Conservation (phyloP, 2,797 vertebrate species). For the Pseudochaenichthys georgianus region DNA sequence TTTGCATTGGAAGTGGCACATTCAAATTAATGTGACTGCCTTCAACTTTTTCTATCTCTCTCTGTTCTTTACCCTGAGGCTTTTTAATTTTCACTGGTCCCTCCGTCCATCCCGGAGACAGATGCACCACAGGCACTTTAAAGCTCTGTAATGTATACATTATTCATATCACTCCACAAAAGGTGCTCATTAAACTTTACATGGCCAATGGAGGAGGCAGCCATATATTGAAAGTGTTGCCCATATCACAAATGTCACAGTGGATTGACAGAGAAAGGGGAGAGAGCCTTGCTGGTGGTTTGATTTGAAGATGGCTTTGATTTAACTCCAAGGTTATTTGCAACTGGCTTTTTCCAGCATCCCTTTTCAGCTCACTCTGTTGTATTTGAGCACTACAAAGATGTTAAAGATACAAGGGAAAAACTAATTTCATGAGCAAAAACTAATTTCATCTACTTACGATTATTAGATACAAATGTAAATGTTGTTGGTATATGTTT, state of each 20-base stretch:
- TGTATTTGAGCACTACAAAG: constrained; percentile 22
- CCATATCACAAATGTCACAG: constrained; percentile 82
- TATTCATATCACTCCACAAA: constrained; percentile 88
- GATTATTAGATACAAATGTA: constrained; percentile 16
- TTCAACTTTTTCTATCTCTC: constrained; percentile 76
- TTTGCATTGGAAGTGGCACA: constrained; percentile 76
- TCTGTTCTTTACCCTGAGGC: constrained; percentile 64
- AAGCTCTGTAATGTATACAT: constrained; percentile 86
- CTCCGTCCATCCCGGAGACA: constrained; percentile 80
- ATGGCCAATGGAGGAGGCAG: constrained; percentile 79
- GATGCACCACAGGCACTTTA: constrained; percentile 82
- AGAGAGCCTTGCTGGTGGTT: constrained; percentile 66
- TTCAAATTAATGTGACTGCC: constrained; percentile 77
- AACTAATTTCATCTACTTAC: constrained; percentile 2
- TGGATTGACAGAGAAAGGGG: constrained; percentile 74
- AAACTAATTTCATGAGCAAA: background rate
- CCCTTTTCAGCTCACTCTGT: constrained; percentile 29
- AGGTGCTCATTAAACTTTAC: constrained; percentile 88
- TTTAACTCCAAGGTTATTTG: constrained; percentile 75
- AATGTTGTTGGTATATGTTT: constrained; percentile 6
- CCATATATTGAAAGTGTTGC: constrained; percentile 82
- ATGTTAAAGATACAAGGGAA: constrained; percentile 4
- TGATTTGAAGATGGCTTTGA: constrained; percentile 81
- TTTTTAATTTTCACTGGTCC: constrained; percentile 82
- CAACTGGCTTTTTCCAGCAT: constrained; percentile 48